Evolutionary conservation across 35 echinoderm and acorn worm genomes (phyloP).

Genomic region (Apostichopus parvimensis): DNA sequence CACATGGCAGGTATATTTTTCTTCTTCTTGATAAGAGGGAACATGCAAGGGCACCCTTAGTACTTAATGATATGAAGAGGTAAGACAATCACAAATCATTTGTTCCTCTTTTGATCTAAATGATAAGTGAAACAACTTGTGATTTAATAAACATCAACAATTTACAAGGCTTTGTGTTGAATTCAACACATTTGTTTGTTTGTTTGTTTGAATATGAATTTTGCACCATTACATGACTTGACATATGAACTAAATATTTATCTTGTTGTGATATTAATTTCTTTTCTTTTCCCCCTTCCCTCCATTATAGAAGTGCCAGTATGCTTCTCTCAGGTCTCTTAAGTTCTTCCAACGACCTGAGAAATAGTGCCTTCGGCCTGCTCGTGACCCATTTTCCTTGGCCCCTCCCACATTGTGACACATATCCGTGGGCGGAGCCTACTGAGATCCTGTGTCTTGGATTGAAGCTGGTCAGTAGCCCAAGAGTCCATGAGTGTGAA

Average conservation of each 20-base stretch:
- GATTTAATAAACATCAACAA: too few relatives aligned
- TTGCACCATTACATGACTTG: too few relatives aligned
- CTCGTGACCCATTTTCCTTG: constrained; percentile 75
- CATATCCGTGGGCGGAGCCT: constrained; percentile 45
- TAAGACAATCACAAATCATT: too few relatives aligned
- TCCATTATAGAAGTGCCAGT: constrained; percentile 62
- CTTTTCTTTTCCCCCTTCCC: not conserved
- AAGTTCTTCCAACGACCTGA: constrained; percentile 82
- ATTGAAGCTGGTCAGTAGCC: constrained; percentile 78
- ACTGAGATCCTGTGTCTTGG: constrained; percentile 67
- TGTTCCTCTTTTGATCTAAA: too few relatives aligned
- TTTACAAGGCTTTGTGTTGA: not conserved
- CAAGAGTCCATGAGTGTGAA: constrained; percentile 81
- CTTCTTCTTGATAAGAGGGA: too few relatives aligned
- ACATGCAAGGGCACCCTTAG: too few relatives aligned
- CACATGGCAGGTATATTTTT: too few relatives aligned
- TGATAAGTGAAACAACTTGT: too few relatives aligned
- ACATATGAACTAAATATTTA: not conserved
- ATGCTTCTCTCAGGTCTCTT: constrained; percentile 71
- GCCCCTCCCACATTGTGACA: constrained; percentile 62
- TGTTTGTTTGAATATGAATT: not conserved
- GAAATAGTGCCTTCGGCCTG: constrained; percentile 60
- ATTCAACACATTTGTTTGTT: not conserved
- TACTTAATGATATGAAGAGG: too few relatives aligned
- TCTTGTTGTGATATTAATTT: not conserved